A percentile compares a stretch with the other conserved stretches of the same genome.
Conservation (phyloP, 2,797 vertebrate genomes). For the Platyrinchus mystaceus region DNA sequence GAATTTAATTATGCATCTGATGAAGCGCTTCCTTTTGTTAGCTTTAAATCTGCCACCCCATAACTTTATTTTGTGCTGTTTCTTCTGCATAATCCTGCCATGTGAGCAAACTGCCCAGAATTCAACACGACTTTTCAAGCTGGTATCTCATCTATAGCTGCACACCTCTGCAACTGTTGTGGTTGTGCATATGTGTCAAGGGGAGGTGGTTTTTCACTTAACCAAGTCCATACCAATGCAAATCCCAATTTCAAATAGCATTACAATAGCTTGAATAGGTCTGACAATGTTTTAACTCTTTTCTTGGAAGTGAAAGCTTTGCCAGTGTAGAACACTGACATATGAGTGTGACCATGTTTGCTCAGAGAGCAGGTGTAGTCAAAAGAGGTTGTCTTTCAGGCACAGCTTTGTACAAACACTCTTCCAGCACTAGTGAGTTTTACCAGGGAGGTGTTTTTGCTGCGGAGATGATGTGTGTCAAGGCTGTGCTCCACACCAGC, state of each 20-base stretch:
- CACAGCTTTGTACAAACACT: background rate
- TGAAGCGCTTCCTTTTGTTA: background rate
- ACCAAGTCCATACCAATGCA: background rate
- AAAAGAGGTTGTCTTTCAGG: background rate
- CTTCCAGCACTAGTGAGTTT: background rate
- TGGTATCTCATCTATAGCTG: background rate
- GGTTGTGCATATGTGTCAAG: background rate
- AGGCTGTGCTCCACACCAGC: background rate
- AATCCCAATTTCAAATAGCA: background rate
- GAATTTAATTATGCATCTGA: slow-evolving; percentile 2
- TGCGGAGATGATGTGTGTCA: background rate
- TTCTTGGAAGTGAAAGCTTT: background rate
- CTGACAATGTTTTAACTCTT: background rate
- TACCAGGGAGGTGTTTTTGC: background rate
- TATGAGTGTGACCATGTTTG: fast-evolving
- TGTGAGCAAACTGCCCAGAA: background rate
- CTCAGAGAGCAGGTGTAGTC: background rate
- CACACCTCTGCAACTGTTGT: background rate
- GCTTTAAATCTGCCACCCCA: background rate
- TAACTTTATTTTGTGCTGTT: background rate
- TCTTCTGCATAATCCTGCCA: background rate
- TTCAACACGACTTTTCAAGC: background rate
- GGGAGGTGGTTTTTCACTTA: background rate
- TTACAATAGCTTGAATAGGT: background rate
- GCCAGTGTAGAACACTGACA: background rate